Base-by-base conservation (phyloP, 2,888 invertebrate species). In the Abscondita cerata region DNA sequence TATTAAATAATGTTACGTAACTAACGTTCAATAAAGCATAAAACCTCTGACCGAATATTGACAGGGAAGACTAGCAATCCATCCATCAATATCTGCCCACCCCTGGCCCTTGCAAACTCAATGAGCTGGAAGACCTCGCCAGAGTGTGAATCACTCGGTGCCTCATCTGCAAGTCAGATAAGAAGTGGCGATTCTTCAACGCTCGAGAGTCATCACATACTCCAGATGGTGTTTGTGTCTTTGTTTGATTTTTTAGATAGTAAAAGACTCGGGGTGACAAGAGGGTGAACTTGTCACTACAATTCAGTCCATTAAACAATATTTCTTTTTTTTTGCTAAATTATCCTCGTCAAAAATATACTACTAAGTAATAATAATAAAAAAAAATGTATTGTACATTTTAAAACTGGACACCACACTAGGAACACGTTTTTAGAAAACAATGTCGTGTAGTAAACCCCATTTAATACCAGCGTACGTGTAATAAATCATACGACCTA, bases 161-260 rank as follows among this genome's bases (percentile, higher is more conserved):
- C 64, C 73, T 76, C 75, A 77, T 77, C 76, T 76, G 77, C 76
- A 77, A 77, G 75, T 76, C 75, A 76, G 71, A 77, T 77, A 68
- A 54, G 68, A 57, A 70, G 71, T 70, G 72, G 68, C 64, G 71
- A 68, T 74, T 70, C 68, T 69, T 69, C 68, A 69, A 52, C 60
- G 60, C 62, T 72, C 70, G 64, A 73, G 72, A 60, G 65, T 71
- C 73, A 70, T 71, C 67, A 67, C 62, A 67, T 53, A 69, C 67
- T 68, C 68, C 69, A 69, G 68, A 69, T 70, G 69, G 67, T 66
- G 60, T 59, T 59, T 65, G 59, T 55, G 61, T 62, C 58, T 59
- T 62, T 62, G 57, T 62, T 50, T 50, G 34, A 36, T 38, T 38
- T 36, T 52, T 52, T 52, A 34, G 36, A 40, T 34, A 34, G 38